Evolutionary conservation across 2,888 invertebrate genomes (phyloP), one percentile per base, ranked within the genome.

Genomic region (Eristalis intricaria): DNA sequence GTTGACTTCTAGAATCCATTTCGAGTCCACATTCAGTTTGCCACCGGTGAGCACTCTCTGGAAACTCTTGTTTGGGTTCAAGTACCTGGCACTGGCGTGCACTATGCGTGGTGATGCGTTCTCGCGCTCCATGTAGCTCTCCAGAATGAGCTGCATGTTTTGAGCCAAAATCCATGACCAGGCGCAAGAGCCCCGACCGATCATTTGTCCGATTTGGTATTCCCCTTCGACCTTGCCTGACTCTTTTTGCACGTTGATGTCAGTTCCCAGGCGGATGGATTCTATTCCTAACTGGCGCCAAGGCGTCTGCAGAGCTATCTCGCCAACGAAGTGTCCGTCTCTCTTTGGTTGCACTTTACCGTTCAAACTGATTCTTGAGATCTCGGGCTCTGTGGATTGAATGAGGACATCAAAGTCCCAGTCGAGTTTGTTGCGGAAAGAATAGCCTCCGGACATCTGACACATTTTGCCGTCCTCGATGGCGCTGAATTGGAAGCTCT

Each of bases 1-100:
- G 88, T 95, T 95, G 0, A 93, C 91, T 11, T 93, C 94, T 7
- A 95, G 91, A 91, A 93, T 94, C 95, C 95, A 96, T 23, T 93
- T 90, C 1, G 92, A 93, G 89, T 95, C 94, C 7, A 95, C 92
- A 88, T 94, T 93, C 4, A 95, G 90, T 78, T 94, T 94, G 7
- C 94, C 94, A 0, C 95, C 95, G 0, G 94, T 88, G 50, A 93
- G 91, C 3, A 95, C 66, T 70, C 93, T 92, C 23, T 93, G 92
- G 84, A 94, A 95, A 13, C 91, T 92, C 84, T 93, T 93, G 22
- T 93, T 92, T 0, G 95, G 95, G 91, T 95, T 96, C 32, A 93
- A 88, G 64, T 94, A 95, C 90, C 94, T 95, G 0, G 93, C 90
- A 43, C 93, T 92, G 23, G 94, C 90, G 38, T 93, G 93, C 1